A percentile compares a stretch with the other conserved stretches of the same genome.
Evolutionary conservation across 2,113 vertebrate species (phyloP).

Genomic region (Penelope pileata): DNA sequence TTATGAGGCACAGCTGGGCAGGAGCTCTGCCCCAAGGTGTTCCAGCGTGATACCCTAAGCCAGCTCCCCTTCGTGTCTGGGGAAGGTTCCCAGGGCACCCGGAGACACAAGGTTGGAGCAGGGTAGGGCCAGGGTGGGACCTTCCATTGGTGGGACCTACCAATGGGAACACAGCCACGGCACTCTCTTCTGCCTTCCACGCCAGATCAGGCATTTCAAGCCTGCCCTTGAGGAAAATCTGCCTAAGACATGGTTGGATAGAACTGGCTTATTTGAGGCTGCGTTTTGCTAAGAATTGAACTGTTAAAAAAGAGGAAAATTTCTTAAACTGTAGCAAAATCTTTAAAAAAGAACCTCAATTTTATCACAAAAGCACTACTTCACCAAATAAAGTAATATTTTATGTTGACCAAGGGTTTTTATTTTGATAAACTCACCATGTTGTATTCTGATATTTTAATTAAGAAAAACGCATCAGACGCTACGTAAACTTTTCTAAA

Average conservation of each 20-base stretch:
- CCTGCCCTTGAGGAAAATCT: background rate
- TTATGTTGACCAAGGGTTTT: background rate
- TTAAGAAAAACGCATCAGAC: background rate
- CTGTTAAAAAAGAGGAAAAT: background rate
- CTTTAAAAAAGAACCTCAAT: background rate
- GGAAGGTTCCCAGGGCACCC: background rate
- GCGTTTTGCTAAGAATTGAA: background rate
- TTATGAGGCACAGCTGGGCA: background rate
- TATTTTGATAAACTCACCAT: background rate
- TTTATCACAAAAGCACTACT: background rate
- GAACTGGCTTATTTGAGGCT: background rate
- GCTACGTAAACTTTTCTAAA: background rate
- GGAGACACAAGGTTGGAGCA: background rate
- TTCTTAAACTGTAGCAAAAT: background rate
- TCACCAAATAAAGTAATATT: background rate
- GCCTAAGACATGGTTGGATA: background rate
- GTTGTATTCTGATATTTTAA: background rate
- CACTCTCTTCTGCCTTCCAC: background rate
- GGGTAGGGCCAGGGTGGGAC: background rate
- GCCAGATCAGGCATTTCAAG: background rate
- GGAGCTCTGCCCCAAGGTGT: background rate
- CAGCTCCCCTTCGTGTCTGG: background rate
- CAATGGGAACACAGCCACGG: background rate
- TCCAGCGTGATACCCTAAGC: background rate
- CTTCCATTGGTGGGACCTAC: background rate